Evolutionary conservation across 1,140 invertebrate species (phyloP).

Genomic region (Drosophila mauritiana): DNA sequence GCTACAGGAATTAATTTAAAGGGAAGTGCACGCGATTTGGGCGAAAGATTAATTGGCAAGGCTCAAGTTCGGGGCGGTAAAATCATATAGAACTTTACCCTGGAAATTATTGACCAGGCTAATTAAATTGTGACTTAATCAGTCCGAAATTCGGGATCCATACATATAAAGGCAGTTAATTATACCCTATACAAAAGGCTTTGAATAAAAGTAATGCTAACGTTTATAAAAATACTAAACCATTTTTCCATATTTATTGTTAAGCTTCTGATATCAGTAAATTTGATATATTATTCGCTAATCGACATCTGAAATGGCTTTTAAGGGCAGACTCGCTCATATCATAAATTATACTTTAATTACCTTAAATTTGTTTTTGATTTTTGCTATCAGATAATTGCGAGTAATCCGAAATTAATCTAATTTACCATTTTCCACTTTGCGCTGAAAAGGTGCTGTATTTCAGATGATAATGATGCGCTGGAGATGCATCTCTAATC

Average conservation of each 20-base stretch:
- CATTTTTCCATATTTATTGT: too few relatives aligned
- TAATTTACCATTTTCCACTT: neutral
- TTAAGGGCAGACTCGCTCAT: too few relatives aligned
- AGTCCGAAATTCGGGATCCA: neutral
- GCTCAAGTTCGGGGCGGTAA: neutral
- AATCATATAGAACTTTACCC: slow-evolving; percentile 24
- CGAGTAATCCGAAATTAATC: neutral
- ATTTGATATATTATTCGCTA: too few relatives aligned
- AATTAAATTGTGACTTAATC: slow-evolving; percentile 30
- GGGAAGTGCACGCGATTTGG: slow-evolving; percentile 23
- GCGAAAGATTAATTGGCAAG: slow-evolving; percentile 38
- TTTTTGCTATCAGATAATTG: neutral
- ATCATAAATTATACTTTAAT: too few relatives aligned
- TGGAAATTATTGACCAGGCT: slow-evolving; percentile 5
- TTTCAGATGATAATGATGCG: neutral
- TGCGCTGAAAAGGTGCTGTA: neutral
- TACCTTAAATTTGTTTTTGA: neutral
- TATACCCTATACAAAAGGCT: neutral
- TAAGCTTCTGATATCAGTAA: too few relatives aligned
- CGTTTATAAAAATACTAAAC: too few relatives aligned
- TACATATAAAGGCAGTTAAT: slow-evolving; percentile 5
- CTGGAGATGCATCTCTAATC: neutral
- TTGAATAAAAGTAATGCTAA: neutral
- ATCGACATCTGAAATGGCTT: too few relatives aligned
- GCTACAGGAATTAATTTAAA: slow-evolving; percentile 31